Evolutionary conservation across 2,113 vertebrate species (phyloP).

Genomic region (Eonycteris spelaea): DNA sequence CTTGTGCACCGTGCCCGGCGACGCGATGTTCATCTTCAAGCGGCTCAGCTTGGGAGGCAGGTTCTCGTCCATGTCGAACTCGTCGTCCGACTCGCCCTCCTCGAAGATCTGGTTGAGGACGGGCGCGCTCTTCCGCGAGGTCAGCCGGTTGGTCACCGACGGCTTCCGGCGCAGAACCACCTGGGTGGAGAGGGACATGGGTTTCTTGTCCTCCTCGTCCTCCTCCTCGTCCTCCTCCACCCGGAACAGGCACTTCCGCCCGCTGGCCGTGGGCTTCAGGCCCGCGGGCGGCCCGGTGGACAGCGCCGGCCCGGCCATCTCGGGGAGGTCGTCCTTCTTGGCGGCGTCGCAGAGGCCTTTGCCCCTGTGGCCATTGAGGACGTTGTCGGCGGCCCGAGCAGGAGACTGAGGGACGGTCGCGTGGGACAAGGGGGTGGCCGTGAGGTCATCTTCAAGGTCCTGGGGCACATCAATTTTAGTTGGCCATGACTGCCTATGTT

Average conservation of each 20-base stretch:
- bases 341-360: slow-evolving; percentile 89
- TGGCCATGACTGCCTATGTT: slow-evolving; percentile 94
- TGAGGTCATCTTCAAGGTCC: slow-evolving; percentile 95
- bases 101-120: slow-evolving; percentile 99
- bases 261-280: slow-evolving; percentile 84
- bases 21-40: slow-evolving; percentile 96
- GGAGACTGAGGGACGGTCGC: slow-evolving; percentile 90
- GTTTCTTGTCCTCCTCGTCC: slow-evolving; percentile 93
- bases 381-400: slow-evolving; percentile 89
- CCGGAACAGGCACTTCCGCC: slow-evolving; percentile 93
- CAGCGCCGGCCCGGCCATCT: slow-evolving; percentile 80
- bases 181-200: slow-evolving; percentile 87
- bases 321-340: slow-evolving; percentile 87
- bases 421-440: slow-evolving; percentile 92
- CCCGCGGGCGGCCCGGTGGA: slow-evolving; percentile 62
- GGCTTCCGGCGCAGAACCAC: slow-evolving; percentile 95
- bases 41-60: slow-evolving; percentile 96
- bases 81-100: slow-evolving; percentile 96
- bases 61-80: slow-evolving; percentile 95
- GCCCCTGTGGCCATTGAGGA: slow-evolving; percentile 93
- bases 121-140: slow-evolving; percentile 94
- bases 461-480: slow-evolving; percentile 95
- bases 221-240: slow-evolving; percentile 98
- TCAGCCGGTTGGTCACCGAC: slow-evolving; percentile 95
- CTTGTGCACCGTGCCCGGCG: slow-evolving; percentile 91